Conservation (phyloP, 2,888 invertebrate genomes). For the Tortricodes alternella region DNA sequence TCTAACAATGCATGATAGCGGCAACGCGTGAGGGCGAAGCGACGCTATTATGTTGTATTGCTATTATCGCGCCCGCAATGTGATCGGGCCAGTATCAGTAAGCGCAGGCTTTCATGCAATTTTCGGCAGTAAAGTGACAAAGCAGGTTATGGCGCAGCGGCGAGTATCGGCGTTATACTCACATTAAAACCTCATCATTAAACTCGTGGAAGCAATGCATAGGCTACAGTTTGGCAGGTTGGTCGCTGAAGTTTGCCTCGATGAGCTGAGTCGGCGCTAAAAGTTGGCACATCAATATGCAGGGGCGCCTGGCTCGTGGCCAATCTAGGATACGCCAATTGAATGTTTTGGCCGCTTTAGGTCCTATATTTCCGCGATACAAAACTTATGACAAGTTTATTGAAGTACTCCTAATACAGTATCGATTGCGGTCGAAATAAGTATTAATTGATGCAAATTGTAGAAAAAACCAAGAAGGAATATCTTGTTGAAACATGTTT, state of each 20-base stretch:
- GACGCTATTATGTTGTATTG: too few species aligned
- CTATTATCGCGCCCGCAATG: too few species aligned
- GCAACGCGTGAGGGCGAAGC: too few species aligned
- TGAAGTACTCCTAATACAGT: slow-evolving; percentile 56
- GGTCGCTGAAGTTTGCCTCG: slow-evolving; percentile 56
- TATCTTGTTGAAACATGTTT: too few species aligned
- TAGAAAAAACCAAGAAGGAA: background rate
- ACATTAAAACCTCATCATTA: slow-evolving; percentile 55
- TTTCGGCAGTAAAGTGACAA: background rate
- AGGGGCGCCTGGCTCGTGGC: slow-evolving; percentile 62
- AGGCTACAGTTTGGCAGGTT: slow-evolving; percentile 65
- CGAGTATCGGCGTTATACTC: slow-evolving; percentile 35
- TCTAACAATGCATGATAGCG: too few species aligned
- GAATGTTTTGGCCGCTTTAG: slow-evolving; percentile 69
- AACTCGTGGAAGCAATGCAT: slow-evolving; percentile 53
- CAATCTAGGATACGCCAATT: slow-evolving; percentile 76
- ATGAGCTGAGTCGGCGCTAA: slow-evolving; percentile 66
- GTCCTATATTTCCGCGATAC: slow-evolving; percentile 62
- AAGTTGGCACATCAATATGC: slow-evolving; percentile 77
- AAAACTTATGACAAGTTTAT: slow-evolving; percentile 66
- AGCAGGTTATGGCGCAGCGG: slow-evolving; percentile 8
- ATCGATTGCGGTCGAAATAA: slow-evolving; percentile 36
- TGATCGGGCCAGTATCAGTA: too few species aligned
- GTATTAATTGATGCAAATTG: background rate
- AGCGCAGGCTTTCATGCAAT: background rate